Conservation (phyloP, 2,888 invertebrate genomes). For the Epicampocera succincta region DNA sequence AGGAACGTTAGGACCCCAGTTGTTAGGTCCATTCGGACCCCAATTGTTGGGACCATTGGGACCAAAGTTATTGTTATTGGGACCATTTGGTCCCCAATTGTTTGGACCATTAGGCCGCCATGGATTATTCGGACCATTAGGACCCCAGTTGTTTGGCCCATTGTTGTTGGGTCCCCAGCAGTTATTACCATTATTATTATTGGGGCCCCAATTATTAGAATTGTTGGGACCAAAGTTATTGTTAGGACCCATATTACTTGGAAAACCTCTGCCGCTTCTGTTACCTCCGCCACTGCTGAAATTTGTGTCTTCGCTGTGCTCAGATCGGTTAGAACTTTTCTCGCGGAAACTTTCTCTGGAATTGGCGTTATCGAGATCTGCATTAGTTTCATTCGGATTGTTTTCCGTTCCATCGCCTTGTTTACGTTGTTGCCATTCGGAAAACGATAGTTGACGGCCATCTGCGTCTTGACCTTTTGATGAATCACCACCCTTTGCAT, state of each 20-base stretch:
- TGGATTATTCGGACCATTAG: constrained; percentile 35
- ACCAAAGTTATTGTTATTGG: constrained; percentile 1
- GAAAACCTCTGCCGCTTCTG: constrained; percentile 32
- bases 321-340: constrained; percentile 14
- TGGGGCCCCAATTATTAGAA: constrained; percentile 44
- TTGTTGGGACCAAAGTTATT: constrained; percentile 37
- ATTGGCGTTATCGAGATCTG: constrained; percentile 24
- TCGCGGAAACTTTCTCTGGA: constrained; percentile 29
- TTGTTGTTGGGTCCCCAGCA: constrained; percentile 24
- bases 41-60: constrained; percentile 21
- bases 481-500: constrained; percentile 74
- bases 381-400: constrained; percentile 17
- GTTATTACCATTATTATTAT: constrained; percentile 32
- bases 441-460: constrained; percentile 72
- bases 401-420: not conserved
- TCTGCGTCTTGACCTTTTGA: constrained; percentile 52
- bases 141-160: constrained; percentile 26
- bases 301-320: constrained; percentile 36
- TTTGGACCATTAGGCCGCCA: constrained; percentile 32
- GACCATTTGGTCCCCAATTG: constrained; percentile 28
- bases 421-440: constrained; percentile 76
- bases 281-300: constrained; percentile 26
- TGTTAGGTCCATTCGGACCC: constrained; percentile 33
- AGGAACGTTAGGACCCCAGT: constrained; percentile 48
- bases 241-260: constrained; percentile 20